These are phyloP conservation scores for Melipona bicolor DNA, from an alignment of 2,888 invertebrate genomes.

Conservation along the genomic window DNA sequence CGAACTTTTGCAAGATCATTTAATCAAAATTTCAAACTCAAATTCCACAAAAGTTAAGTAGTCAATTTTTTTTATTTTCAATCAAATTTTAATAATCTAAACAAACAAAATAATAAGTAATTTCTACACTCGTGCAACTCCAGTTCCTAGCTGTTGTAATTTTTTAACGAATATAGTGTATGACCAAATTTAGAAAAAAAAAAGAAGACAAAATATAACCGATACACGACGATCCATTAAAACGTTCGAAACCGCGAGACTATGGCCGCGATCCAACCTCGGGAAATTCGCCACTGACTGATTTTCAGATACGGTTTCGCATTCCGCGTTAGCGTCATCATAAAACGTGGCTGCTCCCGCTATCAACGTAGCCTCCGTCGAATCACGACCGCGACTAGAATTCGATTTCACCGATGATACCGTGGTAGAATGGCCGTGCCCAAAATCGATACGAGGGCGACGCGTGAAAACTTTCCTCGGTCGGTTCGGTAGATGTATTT, in stretches of 20 bases:
- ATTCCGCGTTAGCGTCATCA: background rate
- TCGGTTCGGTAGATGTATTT: too few species aligned
- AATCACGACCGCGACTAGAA: constrained; percentile 5
- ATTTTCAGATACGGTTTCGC: background rate
- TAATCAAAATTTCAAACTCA: too few species aligned
- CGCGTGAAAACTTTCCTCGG: constrained; percentile 11
- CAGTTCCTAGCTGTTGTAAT: too few species aligned
- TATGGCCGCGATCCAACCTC: background rate
- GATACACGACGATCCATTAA: background rate
- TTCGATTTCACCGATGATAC: constrained; percentile 16
- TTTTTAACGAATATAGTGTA: too few species aligned
- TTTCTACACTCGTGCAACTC: too few species aligned
- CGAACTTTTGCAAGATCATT: too few species aligned
- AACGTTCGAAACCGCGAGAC: background rate
- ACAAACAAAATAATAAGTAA: too few species aligned
- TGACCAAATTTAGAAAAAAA: background rate
- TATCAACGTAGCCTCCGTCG: background rate
- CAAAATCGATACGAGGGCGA: constrained; percentile 26
- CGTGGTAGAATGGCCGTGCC: constrained; percentile 12
- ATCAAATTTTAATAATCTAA: too few species aligned
- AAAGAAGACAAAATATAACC: background rate
- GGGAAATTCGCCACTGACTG: background rate
- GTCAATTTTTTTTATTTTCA: too few species aligned
- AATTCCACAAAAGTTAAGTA: too few species aligned
- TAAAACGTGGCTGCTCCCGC: background rate